Base-by-base conservation (phyloP, 2,888 invertebrate genomes). In the Pyrochroa serraticornis region DNA sequence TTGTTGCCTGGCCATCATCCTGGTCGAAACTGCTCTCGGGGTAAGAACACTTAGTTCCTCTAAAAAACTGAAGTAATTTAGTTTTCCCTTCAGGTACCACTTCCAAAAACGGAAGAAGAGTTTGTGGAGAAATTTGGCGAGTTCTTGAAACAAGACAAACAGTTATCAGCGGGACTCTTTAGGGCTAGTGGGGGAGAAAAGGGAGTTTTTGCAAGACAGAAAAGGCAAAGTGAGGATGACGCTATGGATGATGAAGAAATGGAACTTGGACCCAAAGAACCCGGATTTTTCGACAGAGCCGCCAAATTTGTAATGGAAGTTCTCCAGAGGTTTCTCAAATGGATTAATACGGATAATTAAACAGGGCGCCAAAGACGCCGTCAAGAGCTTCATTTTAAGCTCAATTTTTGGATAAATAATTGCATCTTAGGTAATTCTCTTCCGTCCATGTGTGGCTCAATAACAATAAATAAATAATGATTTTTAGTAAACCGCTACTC, bases 241-340 rank as follows among this genome's bases (percentile, higher is more conserved):
- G 57, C 38, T 8, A 60, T 59, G 68, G 59, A 60, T 32, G 62
- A 50, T 12, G 63, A 54, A 12, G 56, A 65, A 7, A 34, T 13
- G 2, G 62, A 59, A 10, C 33, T 60, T 35, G 33, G 60, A 45
- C 62, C 58, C 3, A 60, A 68, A 47, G 61, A 69, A 13, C 64
- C 61, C n/a, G 80, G 80, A 9, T 79, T 80, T 60, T 76, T 80
- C 56, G 79, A 79, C 55, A 67, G 77, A 45, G 80, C 80, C 1
- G 78, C 79, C 10, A 78, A 78, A 62, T 79, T 80, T 53, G 75
- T 80, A 6, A 71, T 79, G 59, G 79, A 80, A 65, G 68, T 80
- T 36, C 58, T 80, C 22, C 80, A 80, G 72, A 66, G 78, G 71
- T 80, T 80, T 75, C 75, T 80, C 71, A 79, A 75, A 69, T 80